These are phyloP conservation scores for Isurus oxyrinchus DNA, from an alignment of 2,113 vertebrate species.

Conservation along the genomic window DNA sequence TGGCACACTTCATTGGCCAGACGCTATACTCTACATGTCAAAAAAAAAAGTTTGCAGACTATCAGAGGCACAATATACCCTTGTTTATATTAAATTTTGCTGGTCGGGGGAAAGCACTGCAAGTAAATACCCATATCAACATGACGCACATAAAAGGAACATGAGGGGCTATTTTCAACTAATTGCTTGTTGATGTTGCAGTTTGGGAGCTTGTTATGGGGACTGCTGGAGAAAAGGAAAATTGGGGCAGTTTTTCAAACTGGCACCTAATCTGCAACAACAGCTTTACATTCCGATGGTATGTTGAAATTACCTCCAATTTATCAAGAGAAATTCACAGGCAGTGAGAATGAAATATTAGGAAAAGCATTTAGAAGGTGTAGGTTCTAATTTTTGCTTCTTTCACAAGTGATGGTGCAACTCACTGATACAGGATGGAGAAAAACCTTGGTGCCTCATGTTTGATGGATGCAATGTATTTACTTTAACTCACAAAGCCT, in stretches of 20 bases:
- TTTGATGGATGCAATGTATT: neutral
- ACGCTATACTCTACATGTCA: neutral
- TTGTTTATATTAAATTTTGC: neutral
- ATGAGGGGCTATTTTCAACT: neutral
- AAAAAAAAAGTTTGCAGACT: neutral
- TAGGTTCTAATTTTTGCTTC: neutral
- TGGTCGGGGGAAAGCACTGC: neutral
- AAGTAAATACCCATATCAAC: neutral
- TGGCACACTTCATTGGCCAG: neutral
- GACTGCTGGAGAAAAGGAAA: neutral
- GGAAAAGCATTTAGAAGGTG: neutral
- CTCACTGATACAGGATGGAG: neutral
- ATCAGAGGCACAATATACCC: neutral
- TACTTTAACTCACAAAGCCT: neutral
- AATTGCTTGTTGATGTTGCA: neutral
- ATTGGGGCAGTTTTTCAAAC: neutral
- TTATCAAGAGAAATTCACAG: neutral
- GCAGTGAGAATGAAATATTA: neutral
- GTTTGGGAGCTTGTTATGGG: neutral
- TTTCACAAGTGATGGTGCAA: neutral
- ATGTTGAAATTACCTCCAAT: neutral
- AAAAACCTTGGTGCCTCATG: neutral
- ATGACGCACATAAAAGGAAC: neutral
- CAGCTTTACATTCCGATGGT: neutral
- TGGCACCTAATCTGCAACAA: neutral